Evolutionary conservation across 2,113 vertebrate species (phyloP), one percentile per base, ranked within the genome.

Genomic region (Boleophthalmus pectinirostris): DNA sequence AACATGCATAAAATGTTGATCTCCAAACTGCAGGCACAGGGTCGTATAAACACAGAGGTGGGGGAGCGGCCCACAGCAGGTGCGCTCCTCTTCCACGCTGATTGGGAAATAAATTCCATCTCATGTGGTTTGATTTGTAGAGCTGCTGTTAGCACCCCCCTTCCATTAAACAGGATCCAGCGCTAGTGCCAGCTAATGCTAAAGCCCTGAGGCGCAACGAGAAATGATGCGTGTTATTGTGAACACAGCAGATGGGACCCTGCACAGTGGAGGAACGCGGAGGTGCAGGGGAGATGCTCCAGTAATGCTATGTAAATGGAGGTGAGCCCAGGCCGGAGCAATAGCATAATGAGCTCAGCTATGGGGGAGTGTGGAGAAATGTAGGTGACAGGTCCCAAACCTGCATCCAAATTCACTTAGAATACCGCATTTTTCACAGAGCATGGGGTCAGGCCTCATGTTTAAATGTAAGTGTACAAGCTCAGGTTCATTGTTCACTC

Each of bases 211-310:
- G 78, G 80, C 82, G 38, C 56, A 3, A 47, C 14, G 54, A 69
- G 82, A 90, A 89, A 87, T 88, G 85, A 90, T 86, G 89, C 89
- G 76, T 91, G 85, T 89, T 81, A 91, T 91, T 90, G 84, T 82
- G 76, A 86, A 85, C 83, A 83, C 73, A 84, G 83, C 91, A 93
- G 90, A 91, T 92, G 92, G 90, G 85, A 82, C 86, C 70, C 43
- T 43, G 38, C 38, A 69, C 74, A 66, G 82, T 78, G 29, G 77
- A 77, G 76, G 58, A 60, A 72, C 58, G 78, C 53, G 67, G 71
- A 80, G 77, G 68, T 21, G 68, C 60, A 64, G 16, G 56, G 14
- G 74, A 71, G 69, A 64, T 82, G 64, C 57, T 23, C 64, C 67
- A 47, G 14, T 85, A 86, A 92, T 87, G 80, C 89, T 43, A 90